Evolutionary conservation across 2,797 vertebrate genomes (phyloP).

Genomic region (Eulemur rubriventer): DNA sequence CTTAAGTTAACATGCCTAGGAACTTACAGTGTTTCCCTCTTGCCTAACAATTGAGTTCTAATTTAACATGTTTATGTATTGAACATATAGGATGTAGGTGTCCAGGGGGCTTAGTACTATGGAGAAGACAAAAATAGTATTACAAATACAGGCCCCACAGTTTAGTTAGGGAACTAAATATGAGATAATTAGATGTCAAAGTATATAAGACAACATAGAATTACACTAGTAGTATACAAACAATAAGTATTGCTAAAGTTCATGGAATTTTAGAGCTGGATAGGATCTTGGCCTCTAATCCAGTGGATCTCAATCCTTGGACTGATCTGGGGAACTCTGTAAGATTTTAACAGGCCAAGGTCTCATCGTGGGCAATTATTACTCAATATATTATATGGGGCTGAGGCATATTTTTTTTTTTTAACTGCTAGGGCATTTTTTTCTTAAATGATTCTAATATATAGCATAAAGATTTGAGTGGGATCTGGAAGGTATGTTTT

Average conservation of each 20-base stretch:
- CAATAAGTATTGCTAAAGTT: constrained; percentile 5
- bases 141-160: background rate
- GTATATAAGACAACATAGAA: background rate
- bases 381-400: background rate
- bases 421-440: background rate
- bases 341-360: background rate
- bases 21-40: background rate
- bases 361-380: background rate
- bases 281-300: background rate
- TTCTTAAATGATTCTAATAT: background rate
- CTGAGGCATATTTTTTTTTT: background rate
- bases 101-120: background rate
- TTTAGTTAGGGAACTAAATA: constrained; percentile 30
- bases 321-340: background rate
- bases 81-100: background rate
- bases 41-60: background rate
- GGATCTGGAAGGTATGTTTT: background rate
- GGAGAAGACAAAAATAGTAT: background rate
- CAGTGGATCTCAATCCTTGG: background rate
- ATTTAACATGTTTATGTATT: background rate
- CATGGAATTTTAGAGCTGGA: background rate
- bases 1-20: background rate
- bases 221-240: background rate
- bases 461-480: background rate
- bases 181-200: background rate